These are phyloP conservation scores for Scaptomyza flava DNA, from an alignment of 2,888 invertebrate species.

Conservation along the genomic window DNA sequence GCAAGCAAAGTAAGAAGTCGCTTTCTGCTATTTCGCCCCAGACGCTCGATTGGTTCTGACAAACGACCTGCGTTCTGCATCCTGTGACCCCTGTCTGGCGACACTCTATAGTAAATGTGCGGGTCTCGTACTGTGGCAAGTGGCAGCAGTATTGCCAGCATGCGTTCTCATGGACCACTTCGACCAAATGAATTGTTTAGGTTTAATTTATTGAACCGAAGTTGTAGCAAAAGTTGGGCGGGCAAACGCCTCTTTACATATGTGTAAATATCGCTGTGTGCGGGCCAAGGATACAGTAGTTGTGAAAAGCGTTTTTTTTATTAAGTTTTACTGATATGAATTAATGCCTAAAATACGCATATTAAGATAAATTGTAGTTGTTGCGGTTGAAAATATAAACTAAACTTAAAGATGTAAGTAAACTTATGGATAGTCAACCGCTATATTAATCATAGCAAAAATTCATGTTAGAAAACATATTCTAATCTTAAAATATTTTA, in stretches of 20 bases:
- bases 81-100: background rate
- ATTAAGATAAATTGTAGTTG: background rate
- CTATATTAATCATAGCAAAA: no score
- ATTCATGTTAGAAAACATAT: no score
- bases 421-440: background rate
- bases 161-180: constrained; percentile 34
- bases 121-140: constrained; percentile 9
- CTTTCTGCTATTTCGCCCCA: constrained; percentile 72
- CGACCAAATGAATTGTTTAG: constrained; percentile 69
- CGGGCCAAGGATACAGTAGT: constrained; percentile 23
- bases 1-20: constrained; percentile 74
- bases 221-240: constrained; percentile 23
- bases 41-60: constrained; percentile 21
- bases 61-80: background rate
- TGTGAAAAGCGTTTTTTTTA: constrained; percentile 10
- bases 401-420: background rate
- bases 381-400: background rate
- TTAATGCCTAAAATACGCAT: constrained; percentile 24
- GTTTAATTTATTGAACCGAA: constrained; percentile 70
- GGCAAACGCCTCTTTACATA: constrained; percentile 19
- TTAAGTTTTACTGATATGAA: constrained; percentile 34
- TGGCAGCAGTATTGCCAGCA: constrained; percentile 29
- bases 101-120: constrained; percentile 5
- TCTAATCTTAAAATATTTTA: no score
- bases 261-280: background rate